A percentile compares a stretch with the other conserved stretches of the same genome.
Evolutionary conservation across 1,140 invertebrate species (phyloP).

Genomic region (Sitodiplosis mosellana): DNA sequence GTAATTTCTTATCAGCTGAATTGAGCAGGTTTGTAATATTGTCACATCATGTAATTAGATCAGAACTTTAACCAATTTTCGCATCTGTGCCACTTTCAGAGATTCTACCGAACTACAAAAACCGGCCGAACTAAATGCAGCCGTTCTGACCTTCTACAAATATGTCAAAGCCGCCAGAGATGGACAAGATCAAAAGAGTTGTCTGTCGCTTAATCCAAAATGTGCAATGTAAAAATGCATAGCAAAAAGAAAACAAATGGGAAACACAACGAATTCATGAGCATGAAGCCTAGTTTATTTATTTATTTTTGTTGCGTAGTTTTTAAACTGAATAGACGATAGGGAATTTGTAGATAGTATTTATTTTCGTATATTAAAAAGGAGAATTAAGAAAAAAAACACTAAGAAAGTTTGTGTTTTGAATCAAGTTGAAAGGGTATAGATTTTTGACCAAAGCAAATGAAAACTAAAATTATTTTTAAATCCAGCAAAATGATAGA

Average conservation of each 20-base stretch:
- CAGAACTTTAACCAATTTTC: not conserved
- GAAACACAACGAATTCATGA: too few relatives aligned
- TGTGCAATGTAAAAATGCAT: too few relatives aligned
- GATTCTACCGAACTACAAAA: conserved; percentile 48
- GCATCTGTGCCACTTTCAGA: conserved; percentile 29
- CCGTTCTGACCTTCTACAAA: conserved; percentile 54
- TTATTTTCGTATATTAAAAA: too few relatives aligned
- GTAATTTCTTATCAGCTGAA: conserved; percentile 64
- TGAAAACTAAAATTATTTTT: not conserved
- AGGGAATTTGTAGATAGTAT: too few relatives aligned
- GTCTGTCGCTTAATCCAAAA: conserved; percentile 18
- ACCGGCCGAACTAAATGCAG: conserved; percentile 39
- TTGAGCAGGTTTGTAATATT: conserved; percentile 50
- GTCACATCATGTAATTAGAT: not conserved
- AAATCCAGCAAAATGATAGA: not conserved
- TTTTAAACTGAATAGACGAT: too few relatives aligned
- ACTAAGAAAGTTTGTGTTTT: conserved; percentile 1
- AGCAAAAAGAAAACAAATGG: too few relatives aligned
- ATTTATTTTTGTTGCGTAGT: too few relatives aligned
- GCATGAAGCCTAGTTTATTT: too few relatives aligned
- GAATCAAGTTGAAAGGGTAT: not conserved
- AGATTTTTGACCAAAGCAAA: not conserved
- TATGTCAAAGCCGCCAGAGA: conserved; percentile 62
- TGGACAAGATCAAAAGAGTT: conserved; percentile 62
- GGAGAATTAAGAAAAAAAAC: too few relatives aligned